Percentiles rank a stretch among this genome's conserved stretches.
Conservation (phyloP, 2,113 vertebrate species). For the Callipepla californica region DNA sequence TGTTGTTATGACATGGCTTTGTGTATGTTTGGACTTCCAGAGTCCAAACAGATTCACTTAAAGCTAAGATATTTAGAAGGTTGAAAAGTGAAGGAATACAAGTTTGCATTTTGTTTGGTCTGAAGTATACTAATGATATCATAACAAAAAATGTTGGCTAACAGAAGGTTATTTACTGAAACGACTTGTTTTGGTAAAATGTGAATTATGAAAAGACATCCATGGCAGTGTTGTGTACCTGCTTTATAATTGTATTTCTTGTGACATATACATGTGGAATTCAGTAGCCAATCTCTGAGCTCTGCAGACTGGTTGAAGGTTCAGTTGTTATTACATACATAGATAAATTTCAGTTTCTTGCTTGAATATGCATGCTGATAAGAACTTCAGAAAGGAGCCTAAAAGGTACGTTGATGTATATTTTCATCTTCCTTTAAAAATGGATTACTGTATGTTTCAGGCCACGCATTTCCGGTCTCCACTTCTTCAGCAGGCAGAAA, state of each 20-base stretch:
- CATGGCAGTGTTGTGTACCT: background rate
- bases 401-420: background rate
- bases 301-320: background rate
- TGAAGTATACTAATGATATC: background rate
- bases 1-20: background rate
- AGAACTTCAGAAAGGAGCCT: background rate
- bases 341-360: background rate
- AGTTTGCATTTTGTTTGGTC: background rate
- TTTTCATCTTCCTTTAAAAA: background rate
- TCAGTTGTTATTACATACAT: background rate
- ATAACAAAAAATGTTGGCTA: background rate
- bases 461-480: slow-evolving; percentile 78
- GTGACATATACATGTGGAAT: background rate
- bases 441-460: slow-evolving; percentile 61
- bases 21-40: background rate
- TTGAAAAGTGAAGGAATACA: background rate
- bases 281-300: background rate
- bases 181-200: background rate
- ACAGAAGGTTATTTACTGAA: background rate
- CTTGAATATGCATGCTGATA: background rate
- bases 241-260: background rate
- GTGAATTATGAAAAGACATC: background rate
- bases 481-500: slow-evolving; percentile 78
- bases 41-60: background rate
- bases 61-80: background rate